A percentile compares a stretch with the other conserved stretches of the same genome.
phyloP scores from a whole-genome alignment of 1,140 invertebrate genomes.

The Macrocentrus cingulum region DNA sequence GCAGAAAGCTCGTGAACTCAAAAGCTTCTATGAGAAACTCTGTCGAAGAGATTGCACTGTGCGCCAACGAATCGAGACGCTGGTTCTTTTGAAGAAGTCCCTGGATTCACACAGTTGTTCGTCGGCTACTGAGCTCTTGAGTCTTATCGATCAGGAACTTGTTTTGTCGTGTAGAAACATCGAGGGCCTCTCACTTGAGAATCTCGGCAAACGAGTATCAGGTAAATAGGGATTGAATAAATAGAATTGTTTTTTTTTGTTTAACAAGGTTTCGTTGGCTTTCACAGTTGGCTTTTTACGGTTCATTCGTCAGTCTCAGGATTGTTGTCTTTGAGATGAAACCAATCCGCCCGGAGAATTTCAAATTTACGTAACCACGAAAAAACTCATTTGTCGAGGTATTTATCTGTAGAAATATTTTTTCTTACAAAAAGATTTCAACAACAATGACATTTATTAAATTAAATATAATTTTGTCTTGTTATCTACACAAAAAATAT shows the following conservation, averaged over 20 bases:
- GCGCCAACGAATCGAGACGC: conserved; percentile 62
- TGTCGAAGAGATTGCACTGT: conserved; percentile 52
- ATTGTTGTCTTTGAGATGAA: conserved; percentile 41
- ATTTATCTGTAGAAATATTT: too few species aligned
- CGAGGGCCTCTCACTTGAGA: conserved; percentile 55
- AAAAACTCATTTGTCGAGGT: too few species aligned
- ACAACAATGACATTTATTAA: too few species aligned
- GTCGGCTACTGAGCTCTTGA: conserved; percentile 60
- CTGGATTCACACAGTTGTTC: conserved; percentile 61
- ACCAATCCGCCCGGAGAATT: too few species aligned
- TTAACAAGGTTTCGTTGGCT: not conserved
- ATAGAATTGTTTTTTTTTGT: too few species aligned
- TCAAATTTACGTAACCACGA: too few species aligned
- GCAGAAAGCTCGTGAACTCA: conserved; percentile 66
- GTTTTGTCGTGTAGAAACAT: conserved; percentile 61
- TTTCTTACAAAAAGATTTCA: too few species aligned
- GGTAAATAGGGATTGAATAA: conserved; percentile 36
- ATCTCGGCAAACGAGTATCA: conserved; percentile 62
- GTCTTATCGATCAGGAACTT: conserved; percentile 65
- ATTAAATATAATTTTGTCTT: conserved; percentile 40
- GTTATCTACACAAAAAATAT: conserved; percentile 31
- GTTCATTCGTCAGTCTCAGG: conserved; percentile 33
- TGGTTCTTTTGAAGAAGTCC: conserved; percentile 62
- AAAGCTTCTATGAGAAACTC: conserved; percentile 62
- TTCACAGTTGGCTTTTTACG: conserved; percentile 41